A percentile compares a stretch with the other conserved stretches of the same genome.
Conservation (phyloP, 2,797 vertebrate genomes). For the Rhyacichthys aspro region DNA sequence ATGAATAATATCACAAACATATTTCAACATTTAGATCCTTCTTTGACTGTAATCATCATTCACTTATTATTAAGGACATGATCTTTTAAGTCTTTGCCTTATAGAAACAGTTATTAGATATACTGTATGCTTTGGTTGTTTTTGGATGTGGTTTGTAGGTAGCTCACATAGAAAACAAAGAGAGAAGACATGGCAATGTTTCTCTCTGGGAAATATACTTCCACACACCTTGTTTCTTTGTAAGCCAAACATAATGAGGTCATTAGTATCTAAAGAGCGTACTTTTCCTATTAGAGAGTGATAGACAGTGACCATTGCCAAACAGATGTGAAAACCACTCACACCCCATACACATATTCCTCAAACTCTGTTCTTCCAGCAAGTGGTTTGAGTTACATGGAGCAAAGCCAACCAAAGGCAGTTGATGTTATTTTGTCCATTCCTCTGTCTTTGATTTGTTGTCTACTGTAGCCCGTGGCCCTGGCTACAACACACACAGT, state of each 20-base stretch:
- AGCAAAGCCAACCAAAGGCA: slow-evolving; percentile 47
- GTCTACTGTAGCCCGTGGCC: slow-evolving; percentile 36
- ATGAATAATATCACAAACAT: too few relatives aligned
- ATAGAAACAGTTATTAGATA: slow-evolving; percentile 12
- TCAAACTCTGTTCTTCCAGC: slow-evolving; percentile 56
- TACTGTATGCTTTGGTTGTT: slow-evolving; percentile 5
- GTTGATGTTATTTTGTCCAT: slow-evolving; percentile 61
- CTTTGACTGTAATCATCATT: too few relatives aligned
- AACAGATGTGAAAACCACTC: slow-evolving; percentile 72
- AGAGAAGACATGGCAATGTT: slow-evolving; percentile 34
- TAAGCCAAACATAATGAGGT: slow-evolving; percentile 53
- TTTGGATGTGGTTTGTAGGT: slow-evolving; percentile 49
- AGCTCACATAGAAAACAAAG: slow-evolving; percentile 33
- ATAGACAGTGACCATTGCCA: slow-evolving; percentile 64
- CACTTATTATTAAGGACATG: too few relatives aligned
- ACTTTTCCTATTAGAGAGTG: slow-evolving; percentile 62
- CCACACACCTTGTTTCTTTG: slow-evolving; percentile 58
- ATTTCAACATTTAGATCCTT: too few relatives aligned
- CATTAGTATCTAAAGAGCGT: slow-evolving; percentile 61
- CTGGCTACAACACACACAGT: slow-evolving; percentile 20
- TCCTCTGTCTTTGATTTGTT: slow-evolving; percentile 63
- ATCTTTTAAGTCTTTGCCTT: slow-evolving; percentile 5
- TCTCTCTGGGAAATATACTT: slow-evolving; percentile 47
- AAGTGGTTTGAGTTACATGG: slow-evolving; percentile 65
- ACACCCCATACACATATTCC: slow-evolving; percentile 55